These are phyloP conservation scores for Nothobranchius furzeri DNA, from an alignment of 2,113 vertebrate species.

Conservation along the genomic window DNA sequence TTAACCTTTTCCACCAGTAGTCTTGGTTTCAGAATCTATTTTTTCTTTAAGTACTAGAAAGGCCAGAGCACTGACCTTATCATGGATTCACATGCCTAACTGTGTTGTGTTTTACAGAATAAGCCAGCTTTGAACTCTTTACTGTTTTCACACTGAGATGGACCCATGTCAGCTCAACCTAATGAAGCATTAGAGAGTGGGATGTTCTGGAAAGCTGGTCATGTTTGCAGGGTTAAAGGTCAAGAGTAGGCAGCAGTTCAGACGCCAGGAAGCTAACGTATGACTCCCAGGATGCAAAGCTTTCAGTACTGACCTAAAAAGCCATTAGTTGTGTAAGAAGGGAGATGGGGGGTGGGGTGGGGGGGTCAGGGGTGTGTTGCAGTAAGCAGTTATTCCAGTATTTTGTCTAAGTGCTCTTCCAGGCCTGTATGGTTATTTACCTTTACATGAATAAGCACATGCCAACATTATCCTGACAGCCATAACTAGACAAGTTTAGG, in stretches of 20 bases:
- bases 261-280: constrained; percentile 67
- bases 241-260: constrained; percentile 60
- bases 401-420: constrained; percentile 60
- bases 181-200: constrained; percentile 14
- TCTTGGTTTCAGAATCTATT: constrained; percentile 38
- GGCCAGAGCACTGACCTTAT: constrained; percentile 40
- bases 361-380: not conserved
- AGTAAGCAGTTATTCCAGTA: constrained; percentile 20
- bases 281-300: constrained; percentile 62
- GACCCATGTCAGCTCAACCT: constrained; percentile 11
- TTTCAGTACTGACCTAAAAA: constrained; percentile 60
- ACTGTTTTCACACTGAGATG: not conserved
- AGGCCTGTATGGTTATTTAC: constrained; percentile 54
- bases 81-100: constrained; percentile 1
- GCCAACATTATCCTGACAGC: constrained; percentile 38
- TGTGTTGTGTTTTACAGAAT: not conserved
- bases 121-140: not conserved
- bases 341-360: not conserved
- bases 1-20: constrained; percentile 52
- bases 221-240: constrained; percentile 53
- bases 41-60: constrained; percentile 14
- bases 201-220: constrained; percentile 32
- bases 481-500: constrained; percentile 24
- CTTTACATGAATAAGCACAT: constrained; percentile 33
- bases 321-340: constrained; percentile 48